These are phyloP conservation scores for Rafetus swinhoei DNA, from an alignment of 2,113 vertebrate species.

Conservation along the genomic window DNA sequence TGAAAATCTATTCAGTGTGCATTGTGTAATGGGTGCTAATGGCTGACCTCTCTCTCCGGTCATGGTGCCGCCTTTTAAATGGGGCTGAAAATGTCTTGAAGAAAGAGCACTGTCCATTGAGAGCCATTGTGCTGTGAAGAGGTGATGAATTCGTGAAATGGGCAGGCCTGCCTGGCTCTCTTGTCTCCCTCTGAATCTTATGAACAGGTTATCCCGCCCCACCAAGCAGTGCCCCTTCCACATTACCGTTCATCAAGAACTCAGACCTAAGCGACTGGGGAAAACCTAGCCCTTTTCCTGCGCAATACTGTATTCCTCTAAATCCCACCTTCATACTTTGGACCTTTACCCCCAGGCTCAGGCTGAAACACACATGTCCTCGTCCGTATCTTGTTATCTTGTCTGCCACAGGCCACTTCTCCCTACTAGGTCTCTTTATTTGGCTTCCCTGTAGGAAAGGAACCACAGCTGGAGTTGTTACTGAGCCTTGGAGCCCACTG, in stretches of 20 bases:
- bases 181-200: background rate
- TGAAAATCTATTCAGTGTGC: background rate
- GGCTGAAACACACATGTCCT: background rate
- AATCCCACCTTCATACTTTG: background rate
- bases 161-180: background rate
- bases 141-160: background rate
- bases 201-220: background rate
- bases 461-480: conserved; percentile 9
- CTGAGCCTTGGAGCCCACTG: background rate
- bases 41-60: background rate
- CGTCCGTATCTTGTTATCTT: conserved; percentile 11
- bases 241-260: background rate
- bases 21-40: background rate
- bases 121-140: background rate
- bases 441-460: background rate
- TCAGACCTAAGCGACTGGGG: background rate
- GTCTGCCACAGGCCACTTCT: conserved; percentile 3
- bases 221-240: background rate
- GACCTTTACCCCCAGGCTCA: background rate
- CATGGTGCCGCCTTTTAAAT: background rate
- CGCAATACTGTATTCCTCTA: background rate
- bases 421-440: background rate
- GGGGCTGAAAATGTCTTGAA: background rate
- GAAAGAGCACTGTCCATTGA: background rate
- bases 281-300: background rate